These are phyloP conservation scores for Helarctos malayanus DNA, from an alignment of 2,797 vertebrate species.

Conservation along the genomic window DNA sequence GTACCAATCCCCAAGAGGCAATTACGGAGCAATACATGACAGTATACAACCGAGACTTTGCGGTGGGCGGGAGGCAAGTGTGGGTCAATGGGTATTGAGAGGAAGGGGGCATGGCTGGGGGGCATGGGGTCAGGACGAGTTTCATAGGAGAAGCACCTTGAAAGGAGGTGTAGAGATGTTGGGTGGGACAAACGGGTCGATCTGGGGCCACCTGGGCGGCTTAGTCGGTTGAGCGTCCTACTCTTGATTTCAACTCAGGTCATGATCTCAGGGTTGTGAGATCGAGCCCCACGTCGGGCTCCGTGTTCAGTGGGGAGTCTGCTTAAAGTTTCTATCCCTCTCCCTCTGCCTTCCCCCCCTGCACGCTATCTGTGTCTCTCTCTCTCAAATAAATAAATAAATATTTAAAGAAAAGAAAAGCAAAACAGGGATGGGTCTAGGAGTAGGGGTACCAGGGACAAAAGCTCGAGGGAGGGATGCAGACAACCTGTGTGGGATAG, in stretches of 20 bases:
- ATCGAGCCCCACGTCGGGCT: neutral
- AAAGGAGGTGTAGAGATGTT: neutral
- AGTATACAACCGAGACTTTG: neutral
- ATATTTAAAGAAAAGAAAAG: neutral
- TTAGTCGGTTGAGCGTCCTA: neutral
- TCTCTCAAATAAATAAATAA: neutral
- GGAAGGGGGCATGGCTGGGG: neutral
- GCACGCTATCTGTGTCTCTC: neutral
- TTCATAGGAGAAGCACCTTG: neutral
- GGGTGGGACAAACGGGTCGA: neutral
- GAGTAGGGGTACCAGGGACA: neutral
- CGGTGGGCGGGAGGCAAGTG: accelerated
- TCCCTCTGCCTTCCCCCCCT: neutral
- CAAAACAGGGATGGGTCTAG: neutral
- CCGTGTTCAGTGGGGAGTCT: neutral
- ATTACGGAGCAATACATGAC: neutral
- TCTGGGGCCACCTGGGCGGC: neutral
- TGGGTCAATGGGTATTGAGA: too few relatives aligned
- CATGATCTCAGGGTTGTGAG: neutral
- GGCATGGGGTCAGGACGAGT: neutral
- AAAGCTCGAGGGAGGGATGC: neutral
- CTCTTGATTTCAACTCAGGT: neutral
- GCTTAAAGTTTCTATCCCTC: neutral
- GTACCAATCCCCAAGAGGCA: neutral
- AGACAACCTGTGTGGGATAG: accelerated